Evolutionary conservation across 2,888 invertebrate species (phyloP), one percentile per base, ranked within the genome.

Genomic region (Blastobasis adustella): DNA sequence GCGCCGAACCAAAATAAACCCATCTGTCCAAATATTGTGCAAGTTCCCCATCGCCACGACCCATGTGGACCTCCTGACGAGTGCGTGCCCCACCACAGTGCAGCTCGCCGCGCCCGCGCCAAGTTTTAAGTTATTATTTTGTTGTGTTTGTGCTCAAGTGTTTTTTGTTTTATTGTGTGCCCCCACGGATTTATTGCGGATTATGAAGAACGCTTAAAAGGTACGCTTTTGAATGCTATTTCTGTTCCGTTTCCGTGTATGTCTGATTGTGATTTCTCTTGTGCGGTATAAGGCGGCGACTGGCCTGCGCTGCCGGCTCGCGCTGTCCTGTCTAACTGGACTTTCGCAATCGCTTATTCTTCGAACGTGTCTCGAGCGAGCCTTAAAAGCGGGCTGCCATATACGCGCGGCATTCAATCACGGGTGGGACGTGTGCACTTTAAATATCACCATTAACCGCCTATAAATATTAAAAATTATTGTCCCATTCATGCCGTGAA

Each of bases 11-110:
- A 81, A 83, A 86, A 83, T 83, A 85, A 80, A 60, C 69, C 77
- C 86, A 86, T 82, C 85, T 86, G 87, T 84, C 79, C 72, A 81
- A 82, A 82, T 82, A 85, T 80, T 81, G 81, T 83, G 82, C 74
- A 76, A 78, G 82, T 84, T 65, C 63, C 81, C 81, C 74, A 75
- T 76, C 78, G 76, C 76, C 76, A 73, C 78, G 74, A 69, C 67
- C 71, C 42, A 42, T 8, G 9, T n/a, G 42, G 42, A 42, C 42
- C 59, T 71, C 61, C 56, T 66, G 76, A 78, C 60, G 74, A 80
- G 80, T 77, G 76, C 71, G 73, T 70, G 76, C 65, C 71, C 63
- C 63, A 67, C 63, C 65, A 53, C 56, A 36, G 10, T 45, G 45
- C 56, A 49, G 64, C 53, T 9, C 9, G 42, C n/a, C 50, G 57